Conservation (phyloP, 2,888 invertebrate species). For the Caradrina clavipalpis region DNA sequence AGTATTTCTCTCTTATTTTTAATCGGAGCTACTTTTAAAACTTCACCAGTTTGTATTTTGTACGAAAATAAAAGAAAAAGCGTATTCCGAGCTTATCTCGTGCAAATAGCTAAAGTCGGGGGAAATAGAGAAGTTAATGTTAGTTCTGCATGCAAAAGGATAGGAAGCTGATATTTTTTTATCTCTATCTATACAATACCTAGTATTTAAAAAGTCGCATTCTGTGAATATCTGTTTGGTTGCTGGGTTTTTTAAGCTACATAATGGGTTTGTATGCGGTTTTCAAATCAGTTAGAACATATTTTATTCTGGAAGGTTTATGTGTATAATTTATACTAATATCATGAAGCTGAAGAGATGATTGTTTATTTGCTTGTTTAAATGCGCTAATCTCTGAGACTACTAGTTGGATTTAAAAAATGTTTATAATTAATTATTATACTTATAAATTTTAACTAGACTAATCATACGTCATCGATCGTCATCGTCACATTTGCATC, state of each 20-base stretch:
- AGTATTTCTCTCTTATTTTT: background rate
- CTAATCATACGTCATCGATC: too few relatives aligned
- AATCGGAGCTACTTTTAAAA: background rate
- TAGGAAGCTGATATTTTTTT: constrained; percentile 1
- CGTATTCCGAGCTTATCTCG: constrained; percentile 24
- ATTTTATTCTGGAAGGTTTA: too few relatives aligned
- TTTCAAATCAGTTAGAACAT: too few relatives aligned
- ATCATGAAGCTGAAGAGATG: too few relatives aligned
- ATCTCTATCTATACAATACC: background rate
- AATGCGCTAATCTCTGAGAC: too few relatives aligned
- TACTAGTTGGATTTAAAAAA: too few relatives aligned
- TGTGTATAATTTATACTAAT: too few relatives aligned
- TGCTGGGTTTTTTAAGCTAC: background rate
- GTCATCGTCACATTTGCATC: too few relatives aligned
- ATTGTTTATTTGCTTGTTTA: too few relatives aligned
- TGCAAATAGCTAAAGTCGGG: constrained; percentile 22
- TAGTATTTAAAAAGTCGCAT: background rate
- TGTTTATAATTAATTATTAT: too few relatives aligned
- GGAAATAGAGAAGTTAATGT: constrained; percentile 24
- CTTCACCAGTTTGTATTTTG: background rate
- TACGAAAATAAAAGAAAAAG: constrained; percentile 21
- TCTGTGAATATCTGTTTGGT: background rate
- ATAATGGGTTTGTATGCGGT: background rate
- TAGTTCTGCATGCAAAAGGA: constrained; percentile 20
- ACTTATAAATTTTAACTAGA: too few relatives aligned